Evolutionary conservation across 2,888 invertebrate species (phyloP).

Genomic region (Formica aserva): DNA sequence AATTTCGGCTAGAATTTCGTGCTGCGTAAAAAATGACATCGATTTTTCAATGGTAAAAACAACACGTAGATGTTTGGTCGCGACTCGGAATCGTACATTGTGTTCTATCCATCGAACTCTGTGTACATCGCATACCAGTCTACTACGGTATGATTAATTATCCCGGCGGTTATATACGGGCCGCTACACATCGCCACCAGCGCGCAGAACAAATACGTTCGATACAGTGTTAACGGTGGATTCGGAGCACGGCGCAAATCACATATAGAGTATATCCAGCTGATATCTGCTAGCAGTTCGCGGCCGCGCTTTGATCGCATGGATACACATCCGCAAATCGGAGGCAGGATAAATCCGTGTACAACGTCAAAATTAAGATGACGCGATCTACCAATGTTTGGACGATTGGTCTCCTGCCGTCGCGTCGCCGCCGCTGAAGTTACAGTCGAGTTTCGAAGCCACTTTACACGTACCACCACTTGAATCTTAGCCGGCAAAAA

Average conservation of each 20-base stretch:
- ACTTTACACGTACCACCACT: constrained; percentile 43
- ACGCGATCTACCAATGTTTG: neutral
- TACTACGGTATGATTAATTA: constrained; percentile 41
- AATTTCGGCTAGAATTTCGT: constrained; percentile 13
- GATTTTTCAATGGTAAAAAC: constrained; percentile 39
- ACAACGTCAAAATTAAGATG: constrained; percentile 35
- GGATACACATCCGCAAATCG: neutral
- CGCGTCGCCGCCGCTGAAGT: neutral
- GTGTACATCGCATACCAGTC: neutral
- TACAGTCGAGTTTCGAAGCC: constrained; percentile 27
- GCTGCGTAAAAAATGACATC: constrained; percentile 39
- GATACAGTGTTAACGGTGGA: constrained; percentile 2
- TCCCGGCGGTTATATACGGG: constrained; percentile 27
- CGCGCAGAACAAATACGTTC: constrained; percentile 50
- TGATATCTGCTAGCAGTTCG: constrained; percentile 37
- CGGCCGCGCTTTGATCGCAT: constrained; percentile 31
- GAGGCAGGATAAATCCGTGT: constrained; percentile 15
- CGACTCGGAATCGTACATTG: constrained; percentile 44
- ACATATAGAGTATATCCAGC: neutral
- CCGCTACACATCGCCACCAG: constrained; percentile 11
- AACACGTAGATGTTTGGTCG: constrained; percentile 10
- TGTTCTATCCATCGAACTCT: constrained; percentile 40
- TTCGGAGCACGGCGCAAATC: neutral
- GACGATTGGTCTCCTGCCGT: neutral
- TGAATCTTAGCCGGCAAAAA: constrained; percentile 49